Percentiles rank a stretch among this genome's conserved stretches.
Evolutionary conservation across 2,888 invertebrate genomes (phyloP).

Genomic region (Tipula lateralis): DNA sequence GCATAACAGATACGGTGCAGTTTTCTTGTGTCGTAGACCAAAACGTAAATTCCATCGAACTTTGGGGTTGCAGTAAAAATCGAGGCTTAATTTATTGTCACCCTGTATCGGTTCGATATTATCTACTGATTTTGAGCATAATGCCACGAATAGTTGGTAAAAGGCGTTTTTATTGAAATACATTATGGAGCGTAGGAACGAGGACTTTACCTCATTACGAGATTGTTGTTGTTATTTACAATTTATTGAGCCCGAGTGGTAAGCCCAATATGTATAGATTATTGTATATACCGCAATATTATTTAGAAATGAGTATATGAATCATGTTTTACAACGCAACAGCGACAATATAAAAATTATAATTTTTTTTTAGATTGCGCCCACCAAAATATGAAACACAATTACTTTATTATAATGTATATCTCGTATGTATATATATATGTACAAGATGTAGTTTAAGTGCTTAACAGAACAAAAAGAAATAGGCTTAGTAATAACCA

Average conservation of each 20-base stretch:
- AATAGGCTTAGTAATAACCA: background rate
- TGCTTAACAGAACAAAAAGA: background rate
- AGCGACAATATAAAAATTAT: background rate
- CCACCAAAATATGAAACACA: constrained; percentile 16
- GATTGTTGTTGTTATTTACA: background rate
- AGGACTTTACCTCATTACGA: background rate
- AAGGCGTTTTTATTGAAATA: too few species aligned
- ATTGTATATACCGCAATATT: background rate
- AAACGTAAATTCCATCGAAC: too few species aligned
- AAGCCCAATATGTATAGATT: background rate
- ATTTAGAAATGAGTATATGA: background rate
- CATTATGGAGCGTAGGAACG: too few species aligned
- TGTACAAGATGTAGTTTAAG: constrained; percentile 20
- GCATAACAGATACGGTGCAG: too few species aligned
- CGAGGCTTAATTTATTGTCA: too few species aligned
- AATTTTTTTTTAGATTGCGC: background rate
- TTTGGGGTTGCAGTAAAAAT: too few species aligned
- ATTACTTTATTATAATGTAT: background rate
- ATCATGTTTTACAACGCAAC: constrained; percentile 3
- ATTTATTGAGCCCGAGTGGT: background rate
- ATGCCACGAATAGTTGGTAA: too few species aligned
- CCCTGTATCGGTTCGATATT: too few species aligned
- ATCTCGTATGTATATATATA: background rate
- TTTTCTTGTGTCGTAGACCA: too few species aligned
- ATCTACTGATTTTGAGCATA: too few species aligned